Evolutionary conservation across 2,113 vertebrate genomes (phyloP).

Genomic region (Alces alces): DNA sequence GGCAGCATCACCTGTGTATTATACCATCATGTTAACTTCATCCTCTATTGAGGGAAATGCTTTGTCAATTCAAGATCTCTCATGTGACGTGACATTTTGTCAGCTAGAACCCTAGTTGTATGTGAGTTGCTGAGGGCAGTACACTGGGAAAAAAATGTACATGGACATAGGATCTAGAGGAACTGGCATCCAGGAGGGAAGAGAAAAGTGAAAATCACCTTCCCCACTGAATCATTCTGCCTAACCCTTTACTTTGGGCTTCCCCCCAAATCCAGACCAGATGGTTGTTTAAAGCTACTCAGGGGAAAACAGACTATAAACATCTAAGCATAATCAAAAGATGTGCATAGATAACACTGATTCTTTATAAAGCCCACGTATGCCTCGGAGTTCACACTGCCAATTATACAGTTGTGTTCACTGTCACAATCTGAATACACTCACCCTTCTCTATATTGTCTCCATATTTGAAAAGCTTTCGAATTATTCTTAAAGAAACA

Average conservation of each 20-base stretch:
- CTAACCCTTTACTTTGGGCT: not conserved
- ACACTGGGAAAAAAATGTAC: not conserved
- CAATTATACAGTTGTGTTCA: not conserved
- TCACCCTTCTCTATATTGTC: not conserved
- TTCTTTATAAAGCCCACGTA: not conserved
- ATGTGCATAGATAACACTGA: not conserved
- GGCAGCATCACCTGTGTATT: not conserved
- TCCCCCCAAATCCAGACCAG: not conserved
- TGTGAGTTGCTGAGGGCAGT: not conserved
- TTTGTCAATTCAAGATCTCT: not conserved
- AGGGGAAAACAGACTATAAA: not conserved
- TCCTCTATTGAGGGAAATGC: not conserved
- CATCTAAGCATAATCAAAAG: not conserved
- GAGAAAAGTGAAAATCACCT: not conserved
- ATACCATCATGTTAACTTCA: not conserved
- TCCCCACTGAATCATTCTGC: not conserved
- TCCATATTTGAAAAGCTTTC: not conserved
- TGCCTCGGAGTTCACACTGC: not conserved
- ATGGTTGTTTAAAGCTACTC: not conserved
- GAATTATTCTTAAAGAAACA: not conserved
- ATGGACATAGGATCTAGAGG: not conserved
- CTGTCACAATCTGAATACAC: not conserved
- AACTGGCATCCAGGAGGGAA: not conserved
- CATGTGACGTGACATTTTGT: not conserved
- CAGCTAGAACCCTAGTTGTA: not conserved